Base-by-base conservation (phyloP, 2,888 invertebrate species). In the Lithophane socia region DNA sequence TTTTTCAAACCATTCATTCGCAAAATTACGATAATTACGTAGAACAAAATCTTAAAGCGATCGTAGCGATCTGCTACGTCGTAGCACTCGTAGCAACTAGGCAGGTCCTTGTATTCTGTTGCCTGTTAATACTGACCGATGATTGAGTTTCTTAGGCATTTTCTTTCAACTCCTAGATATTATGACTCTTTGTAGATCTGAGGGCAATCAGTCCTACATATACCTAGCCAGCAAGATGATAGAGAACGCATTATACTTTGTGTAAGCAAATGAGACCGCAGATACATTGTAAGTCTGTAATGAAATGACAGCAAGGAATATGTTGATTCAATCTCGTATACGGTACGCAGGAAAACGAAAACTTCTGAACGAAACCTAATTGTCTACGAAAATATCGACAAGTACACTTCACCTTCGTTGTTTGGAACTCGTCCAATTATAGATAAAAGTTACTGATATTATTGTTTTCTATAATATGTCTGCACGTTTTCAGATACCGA, bases 361-460 rank as follows among this genome's bases (percentile, higher is more conserved):
- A 49, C 49, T 42, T 67, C 56, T 18, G 18, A 21, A 72, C 49
- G 44, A 56, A 67, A 29, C 73, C 67, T 68, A 60, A 80, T 68
- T 64, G 58, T 80, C 68, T 65, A 80, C 64, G 47, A 79, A 81
- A 79, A 83, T 64, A 60, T 71, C 60, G 60, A 60, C 58, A 61
- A 79, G 64, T n/a, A 81, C 54, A 44, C 60, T 76, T 70, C 37
- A 71, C 77, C 12, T 71, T 67, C 18, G 44, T 58, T 73, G 72
- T 79, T 80, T 65, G 71, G 56, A 75, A 75, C 56, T 75, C 42
- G 12, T 75, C 63, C 83, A 75, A 75, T 79, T 75, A 64, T 68
- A 78, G 44, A 68, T 61, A 54, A 54, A 79, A 69, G 52, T 73
- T 73, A 21, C 37, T 65, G 64, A 58, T 37, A 37, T n/a, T n/a